phyloP scores from a whole-genome alignment of 23 tunicate genomes.

The Ascidia mentula region DNA sequence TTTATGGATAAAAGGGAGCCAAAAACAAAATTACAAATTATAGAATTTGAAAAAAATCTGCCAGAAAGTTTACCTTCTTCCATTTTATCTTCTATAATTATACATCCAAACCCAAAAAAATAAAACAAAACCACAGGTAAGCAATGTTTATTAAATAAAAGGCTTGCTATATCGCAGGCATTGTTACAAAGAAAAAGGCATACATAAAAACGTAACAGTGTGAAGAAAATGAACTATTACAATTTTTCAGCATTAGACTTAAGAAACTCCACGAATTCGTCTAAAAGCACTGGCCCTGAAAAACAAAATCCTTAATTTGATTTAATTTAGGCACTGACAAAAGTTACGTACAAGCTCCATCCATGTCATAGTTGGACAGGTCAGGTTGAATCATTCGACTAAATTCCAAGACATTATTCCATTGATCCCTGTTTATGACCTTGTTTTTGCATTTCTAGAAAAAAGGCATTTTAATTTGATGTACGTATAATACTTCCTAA shows the following conservation, averaged over 20 bases:
- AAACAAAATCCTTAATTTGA: background rate
- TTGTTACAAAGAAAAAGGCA: slow-evolving; percentile 1
- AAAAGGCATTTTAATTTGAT: too few relatives aligned
- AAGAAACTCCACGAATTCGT: slow-evolving; percentile 66
- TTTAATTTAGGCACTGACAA: background rate
- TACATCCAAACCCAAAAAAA: too few relatives aligned
- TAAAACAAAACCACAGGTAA: too few relatives aligned
- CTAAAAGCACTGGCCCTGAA: slow-evolving; percentile 79
- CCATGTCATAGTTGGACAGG: slow-evolving; percentile 68
- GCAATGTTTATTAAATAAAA: background rate
- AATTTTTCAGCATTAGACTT: slow-evolving; percentile 19
- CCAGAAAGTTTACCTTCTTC: too few relatives aligned
- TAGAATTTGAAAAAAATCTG: too few relatives aligned
- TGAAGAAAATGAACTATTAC: background rate
- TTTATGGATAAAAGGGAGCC: too few relatives aligned
- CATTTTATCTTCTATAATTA: too few relatives aligned
- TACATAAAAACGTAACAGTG: slow-evolving; percentile 17
- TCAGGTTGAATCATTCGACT: slow-evolving; percentile 51
- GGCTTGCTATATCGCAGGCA: background rate
- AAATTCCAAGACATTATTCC: slow-evolving; percentile 76
- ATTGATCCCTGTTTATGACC: slow-evolving; percentile 65
- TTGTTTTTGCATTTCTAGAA: slow-evolving; percentile 28
- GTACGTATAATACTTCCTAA: too few relatives aligned
- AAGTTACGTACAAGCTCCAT: slow-evolving; percentile 70
- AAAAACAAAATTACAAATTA: too few relatives aligned